Conservation (phyloP, 30 jellyfish, hydroid and myxozoan genomes). For the Calvadosia cruxmelitensis region DNA sequence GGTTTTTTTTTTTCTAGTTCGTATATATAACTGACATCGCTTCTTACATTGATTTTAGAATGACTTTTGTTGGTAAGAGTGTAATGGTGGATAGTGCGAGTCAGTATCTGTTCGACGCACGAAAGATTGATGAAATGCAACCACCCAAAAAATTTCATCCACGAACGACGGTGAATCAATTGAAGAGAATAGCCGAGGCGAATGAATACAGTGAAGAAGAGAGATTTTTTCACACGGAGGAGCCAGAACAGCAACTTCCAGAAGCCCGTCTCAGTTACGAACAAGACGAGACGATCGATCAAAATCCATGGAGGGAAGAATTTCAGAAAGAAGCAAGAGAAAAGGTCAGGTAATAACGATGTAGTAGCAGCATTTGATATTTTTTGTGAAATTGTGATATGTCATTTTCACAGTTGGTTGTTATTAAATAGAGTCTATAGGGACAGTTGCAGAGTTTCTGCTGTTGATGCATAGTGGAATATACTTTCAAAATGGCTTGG, state of each 20-base stretch:
- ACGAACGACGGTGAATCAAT: neutral
- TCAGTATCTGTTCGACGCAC: neutral
- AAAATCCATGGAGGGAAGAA: constrained; percentile 23
- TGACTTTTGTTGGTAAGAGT: neutral
- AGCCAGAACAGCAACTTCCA: neutral
- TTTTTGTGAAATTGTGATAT: no score
- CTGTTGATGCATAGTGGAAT: no score
- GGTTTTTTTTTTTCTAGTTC: no score
- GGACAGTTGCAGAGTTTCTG: no score
- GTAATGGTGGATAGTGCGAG: neutral
- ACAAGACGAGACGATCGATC: constrained; percentile 53
- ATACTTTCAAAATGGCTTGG: no score
- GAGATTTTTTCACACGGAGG: neutral
- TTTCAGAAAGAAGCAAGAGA: constrained; percentile 29
- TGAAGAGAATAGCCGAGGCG: neutral
- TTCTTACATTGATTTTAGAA: neutral
- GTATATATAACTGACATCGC: no score
- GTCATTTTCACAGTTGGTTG: no score
- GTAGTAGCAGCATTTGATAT: no score
- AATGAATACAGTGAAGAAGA: neutral
- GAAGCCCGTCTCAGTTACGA: neutral
- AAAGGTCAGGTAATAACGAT: constrained; percentile 62
- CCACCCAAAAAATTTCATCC: neutral
- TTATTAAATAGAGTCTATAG: no score
- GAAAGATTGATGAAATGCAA: neutral